A percentile compares a stretch with the other conserved stretches of the same genome.
Conservation (phyloP, 1,140 invertebrate species). For the Bombus confusus region DNA sequence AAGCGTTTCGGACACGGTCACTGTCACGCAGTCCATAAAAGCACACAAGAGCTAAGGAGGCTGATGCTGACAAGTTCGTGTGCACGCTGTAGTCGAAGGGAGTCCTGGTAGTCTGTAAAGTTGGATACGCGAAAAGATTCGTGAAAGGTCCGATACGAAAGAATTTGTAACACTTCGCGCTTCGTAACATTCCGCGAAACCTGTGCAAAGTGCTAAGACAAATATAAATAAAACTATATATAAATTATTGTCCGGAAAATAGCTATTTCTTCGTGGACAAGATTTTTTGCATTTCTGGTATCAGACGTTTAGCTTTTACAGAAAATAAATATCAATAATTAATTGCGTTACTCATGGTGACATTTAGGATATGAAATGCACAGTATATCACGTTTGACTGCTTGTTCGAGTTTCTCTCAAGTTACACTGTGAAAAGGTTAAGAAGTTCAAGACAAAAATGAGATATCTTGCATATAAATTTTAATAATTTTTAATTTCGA, state of each 20-base stretch:
- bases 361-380: too few species aligned
- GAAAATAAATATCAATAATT: too few species aligned
- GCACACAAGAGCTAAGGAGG: slow-evolving; percentile 64
- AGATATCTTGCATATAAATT: background rate
- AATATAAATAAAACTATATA: background rate
- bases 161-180: background rate
- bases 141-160: background rate
- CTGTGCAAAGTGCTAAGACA: background rate
- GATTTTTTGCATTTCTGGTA: too few species aligned
- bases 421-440: too few species aligned
- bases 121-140: slow-evolving; percentile 19
- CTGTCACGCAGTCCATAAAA: slow-evolving; percentile 51
- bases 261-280: too few species aligned
- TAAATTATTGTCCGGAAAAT: too few species aligned
- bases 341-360: too few species aligned
- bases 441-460: too few species aligned
- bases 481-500: background rate
- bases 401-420: too few species aligned
- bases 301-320: too few species aligned
- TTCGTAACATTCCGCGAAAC: background rate
- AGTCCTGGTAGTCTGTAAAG: slow-evolving; percentile 55
- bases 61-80: slow-evolving; percentile 62
- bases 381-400: too few species aligned
- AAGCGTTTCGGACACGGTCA: background rate
- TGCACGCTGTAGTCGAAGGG: slow-evolving; percentile 61